These are phyloP conservation scores for Leucosticte australis DNA, from an alignment of 2,113 vertebrate species.

Conservation along the genomic window DNA sequence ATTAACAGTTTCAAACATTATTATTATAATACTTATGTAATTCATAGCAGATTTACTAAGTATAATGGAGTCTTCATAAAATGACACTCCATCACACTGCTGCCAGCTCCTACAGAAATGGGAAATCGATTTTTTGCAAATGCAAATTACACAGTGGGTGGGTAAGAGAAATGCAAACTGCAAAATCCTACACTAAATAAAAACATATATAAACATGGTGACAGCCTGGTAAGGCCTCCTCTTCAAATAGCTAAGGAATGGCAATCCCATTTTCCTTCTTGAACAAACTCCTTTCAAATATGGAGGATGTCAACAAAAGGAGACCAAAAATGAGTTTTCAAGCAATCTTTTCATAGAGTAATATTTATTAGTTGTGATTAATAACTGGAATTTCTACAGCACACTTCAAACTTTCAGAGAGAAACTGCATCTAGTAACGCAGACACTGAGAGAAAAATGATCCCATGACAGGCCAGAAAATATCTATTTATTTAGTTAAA, in stretches of 20 bases:
- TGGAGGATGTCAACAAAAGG: background rate
- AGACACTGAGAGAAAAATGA: background rate
- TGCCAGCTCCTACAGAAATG: conserved; percentile 16
- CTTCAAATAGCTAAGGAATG: background rate
- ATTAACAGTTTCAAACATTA: background rate
- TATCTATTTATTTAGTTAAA: background rate
- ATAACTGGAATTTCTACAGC: background rate
- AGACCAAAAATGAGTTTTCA: background rate
- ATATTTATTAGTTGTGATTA: background rate
- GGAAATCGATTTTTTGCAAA: background rate
- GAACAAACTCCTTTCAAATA: background rate
- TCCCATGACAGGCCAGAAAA: background rate
- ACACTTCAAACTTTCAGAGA: background rate
- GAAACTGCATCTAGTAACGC: background rate
- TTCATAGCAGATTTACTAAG: conserved; percentile 13
- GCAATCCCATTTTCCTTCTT: background rate
- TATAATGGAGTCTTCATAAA: background rate
- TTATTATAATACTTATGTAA: conserved; percentile 16
- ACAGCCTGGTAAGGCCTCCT: conserved; percentile 13
- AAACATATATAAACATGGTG: conserved; percentile 36
- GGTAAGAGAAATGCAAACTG: conserved; percentile 39
- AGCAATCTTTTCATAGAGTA: background rate
- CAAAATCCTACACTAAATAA: conserved; percentile 42
- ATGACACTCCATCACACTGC: background rate
- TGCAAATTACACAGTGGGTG: conserved; percentile 9